Percentiles rank a stretch among this genome's conserved stretches.
These are phyloP conservation scores for Chrysogorgia sp. DNA, from an alignment of 92 coral and sea anemone genomes.

Conservation along the genomic window DNA sequence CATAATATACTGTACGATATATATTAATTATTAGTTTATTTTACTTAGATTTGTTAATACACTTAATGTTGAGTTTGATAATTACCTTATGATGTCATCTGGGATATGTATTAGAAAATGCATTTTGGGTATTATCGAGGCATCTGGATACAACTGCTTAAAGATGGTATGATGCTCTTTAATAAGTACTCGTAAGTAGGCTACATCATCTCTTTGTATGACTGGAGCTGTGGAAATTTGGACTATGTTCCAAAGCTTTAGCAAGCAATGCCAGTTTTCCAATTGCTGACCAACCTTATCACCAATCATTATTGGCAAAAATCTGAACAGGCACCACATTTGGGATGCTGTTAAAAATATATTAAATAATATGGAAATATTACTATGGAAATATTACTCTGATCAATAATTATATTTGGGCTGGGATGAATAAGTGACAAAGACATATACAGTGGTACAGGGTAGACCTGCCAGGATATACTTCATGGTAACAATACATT, in stretches of 20 bases:
- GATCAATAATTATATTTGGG: not conserved
- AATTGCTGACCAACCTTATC: not conserved
- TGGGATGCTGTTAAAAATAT: conserved; percentile 35
- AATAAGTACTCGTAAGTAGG: conserved; percentile 15
- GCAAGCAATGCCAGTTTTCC: conserved; percentile 34
- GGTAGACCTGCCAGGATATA: no score
- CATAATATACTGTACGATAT: not conserved
- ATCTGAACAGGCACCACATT: conserved; percentile 39
- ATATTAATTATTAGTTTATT: no score
- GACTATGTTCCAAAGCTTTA: conserved; percentile 35
- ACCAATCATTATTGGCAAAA: conserved; percentile 39
- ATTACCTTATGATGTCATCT: conserved; percentile 9
- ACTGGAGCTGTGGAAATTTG: conserved; percentile 19
- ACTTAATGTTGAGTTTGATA: not conserved
- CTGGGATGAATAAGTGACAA: not conserved
- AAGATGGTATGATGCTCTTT: conserved; percentile 20
- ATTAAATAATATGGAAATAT: not conserved
- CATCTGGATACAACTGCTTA: conserved; percentile 16
- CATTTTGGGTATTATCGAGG: conserved; percentile 18
- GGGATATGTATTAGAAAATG: conserved; percentile 22
- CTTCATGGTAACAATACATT: no score
- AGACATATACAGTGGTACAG: no score
- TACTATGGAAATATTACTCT: not conserved
- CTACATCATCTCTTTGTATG: conserved; percentile 21
- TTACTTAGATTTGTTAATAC: not conserved